These are phyloP conservation scores for Acropternis orthonyx DNA, from an alignment of 2,797 vertebrate genomes.

Conservation along the genomic window DNA sequence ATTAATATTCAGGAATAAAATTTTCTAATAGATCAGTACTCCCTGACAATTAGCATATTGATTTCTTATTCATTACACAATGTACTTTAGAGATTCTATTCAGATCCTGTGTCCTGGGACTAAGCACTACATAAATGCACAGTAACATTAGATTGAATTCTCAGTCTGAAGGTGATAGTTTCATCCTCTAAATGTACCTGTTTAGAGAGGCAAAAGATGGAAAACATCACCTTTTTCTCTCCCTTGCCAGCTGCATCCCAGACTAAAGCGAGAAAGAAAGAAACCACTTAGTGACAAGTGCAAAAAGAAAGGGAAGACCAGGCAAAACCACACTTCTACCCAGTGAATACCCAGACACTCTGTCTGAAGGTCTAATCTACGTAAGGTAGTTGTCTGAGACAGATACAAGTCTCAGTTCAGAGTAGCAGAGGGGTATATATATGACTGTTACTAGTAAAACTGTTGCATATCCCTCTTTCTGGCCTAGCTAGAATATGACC, in stretches of 20 bases:
- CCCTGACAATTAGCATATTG: background rate
- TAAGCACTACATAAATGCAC: background rate
- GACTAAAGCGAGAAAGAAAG: background rate
- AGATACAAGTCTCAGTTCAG: background rate
- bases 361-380: background rate
- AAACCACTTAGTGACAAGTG: background rate
- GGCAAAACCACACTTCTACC: background rate
- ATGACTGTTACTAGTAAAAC: background rate
- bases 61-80: background rate
- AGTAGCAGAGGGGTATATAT: background rate
- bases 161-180: background rate
- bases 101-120: background rate
- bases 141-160: background rate
- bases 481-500: fast-evolving
- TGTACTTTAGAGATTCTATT: background rate
- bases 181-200: background rate
- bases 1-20: background rate
- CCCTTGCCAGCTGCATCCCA: background rate
- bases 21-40: background rate
- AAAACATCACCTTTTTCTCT: background rate
- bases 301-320: background rate
- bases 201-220: background rate
- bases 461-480: background rate
- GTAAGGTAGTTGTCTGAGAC: background rate
- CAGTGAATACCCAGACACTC: background rate